Percentiles rank a stretch among this genome's conserved stretches.
phyloP scores from a whole-genome alignment of 2,888 invertebrate genomes.

The Silvanus unidentatus region DNA sequence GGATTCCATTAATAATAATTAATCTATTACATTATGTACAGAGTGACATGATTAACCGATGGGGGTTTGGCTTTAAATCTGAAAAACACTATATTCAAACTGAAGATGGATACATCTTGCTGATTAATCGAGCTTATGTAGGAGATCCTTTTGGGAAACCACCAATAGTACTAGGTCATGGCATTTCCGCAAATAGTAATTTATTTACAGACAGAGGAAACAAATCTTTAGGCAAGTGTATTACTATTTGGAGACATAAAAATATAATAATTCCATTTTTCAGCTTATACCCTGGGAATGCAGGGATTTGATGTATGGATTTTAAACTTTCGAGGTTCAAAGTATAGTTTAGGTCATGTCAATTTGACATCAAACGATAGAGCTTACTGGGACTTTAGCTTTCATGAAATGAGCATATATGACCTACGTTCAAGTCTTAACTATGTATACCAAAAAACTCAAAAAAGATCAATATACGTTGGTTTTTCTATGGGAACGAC shows the following conservation, averaged over 20 bases:
- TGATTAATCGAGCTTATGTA: conserved; percentile 25
- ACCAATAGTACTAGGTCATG: conserved; percentile 12
- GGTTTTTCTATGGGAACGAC: too few relatives aligned
- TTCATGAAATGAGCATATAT: conserved; percentile 53
- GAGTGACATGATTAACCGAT: not conserved
- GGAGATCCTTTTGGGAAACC: not conserved
- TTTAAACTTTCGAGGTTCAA: not conserved
- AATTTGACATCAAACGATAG: not conserved
- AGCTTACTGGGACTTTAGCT: not conserved
- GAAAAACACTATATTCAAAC: conserved; percentile 43
- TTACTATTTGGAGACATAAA: too few relatives aligned
- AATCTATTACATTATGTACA: not conserved
- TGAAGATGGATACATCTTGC: conserved; percentile 41
- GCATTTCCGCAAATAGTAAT: conserved; percentile 12
- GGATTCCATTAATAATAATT: too few relatives aligned
- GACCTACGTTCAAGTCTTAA: conserved; percentile 80
- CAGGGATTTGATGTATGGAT: not conserved
- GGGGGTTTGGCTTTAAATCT: conserved; percentile 4
- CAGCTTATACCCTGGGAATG: too few relatives aligned
- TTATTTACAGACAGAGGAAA: conserved; percentile 11
- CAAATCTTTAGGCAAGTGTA: conserved; percentile 16
- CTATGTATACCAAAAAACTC: conserved; percentile 42
- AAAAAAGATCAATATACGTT: too few relatives aligned
- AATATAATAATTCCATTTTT: too few relatives aligned
- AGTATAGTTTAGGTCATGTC: not conserved